phyloP scores from a whole-genome alignment of 2,113 vertebrate genomes.

The Pangasianodon gigas region DNA sequence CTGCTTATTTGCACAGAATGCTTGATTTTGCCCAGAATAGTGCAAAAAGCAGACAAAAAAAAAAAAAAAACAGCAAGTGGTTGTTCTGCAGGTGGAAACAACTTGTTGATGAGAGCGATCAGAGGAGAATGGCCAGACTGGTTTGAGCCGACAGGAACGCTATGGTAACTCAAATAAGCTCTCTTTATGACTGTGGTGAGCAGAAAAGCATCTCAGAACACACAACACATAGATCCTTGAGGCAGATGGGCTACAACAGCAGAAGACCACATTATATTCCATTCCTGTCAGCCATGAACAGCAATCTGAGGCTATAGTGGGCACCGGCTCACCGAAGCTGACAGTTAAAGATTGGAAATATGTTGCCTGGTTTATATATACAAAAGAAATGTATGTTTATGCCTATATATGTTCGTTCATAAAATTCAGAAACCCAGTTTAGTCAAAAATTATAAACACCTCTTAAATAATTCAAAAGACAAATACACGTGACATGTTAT shows the following conservation, averaged over 20 bases:
- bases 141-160: background rate
- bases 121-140: background rate
- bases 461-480: slow-evolving; percentile 67
- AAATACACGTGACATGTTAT: slow-evolving; percentile 62
- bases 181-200: background rate
- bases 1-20: background rate
- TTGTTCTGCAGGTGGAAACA: background rate
- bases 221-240: background rate
- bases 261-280: background rate
- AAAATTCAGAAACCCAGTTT: slow-evolving; percentile 28
- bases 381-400: background rate
- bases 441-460: slow-evolving; percentile 42
- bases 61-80: background rate
- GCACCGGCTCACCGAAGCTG: background rate
- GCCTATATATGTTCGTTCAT: slow-evolving; percentile 43
- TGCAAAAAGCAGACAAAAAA: background rate
- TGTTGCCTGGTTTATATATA: background rate
- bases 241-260: background rate
- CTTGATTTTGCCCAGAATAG: background rate
- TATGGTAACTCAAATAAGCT: background rate
- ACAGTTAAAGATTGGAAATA: background rate
- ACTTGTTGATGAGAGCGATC: background rate
- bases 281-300: no score
- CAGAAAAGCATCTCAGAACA: background rate
- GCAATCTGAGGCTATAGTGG: background rate